Evolutionary conservation across 2,888 invertebrate genomes (phyloP), one percentile per base, ranked within the genome.

Genomic region (Polymixis flavicincta): DNA sequence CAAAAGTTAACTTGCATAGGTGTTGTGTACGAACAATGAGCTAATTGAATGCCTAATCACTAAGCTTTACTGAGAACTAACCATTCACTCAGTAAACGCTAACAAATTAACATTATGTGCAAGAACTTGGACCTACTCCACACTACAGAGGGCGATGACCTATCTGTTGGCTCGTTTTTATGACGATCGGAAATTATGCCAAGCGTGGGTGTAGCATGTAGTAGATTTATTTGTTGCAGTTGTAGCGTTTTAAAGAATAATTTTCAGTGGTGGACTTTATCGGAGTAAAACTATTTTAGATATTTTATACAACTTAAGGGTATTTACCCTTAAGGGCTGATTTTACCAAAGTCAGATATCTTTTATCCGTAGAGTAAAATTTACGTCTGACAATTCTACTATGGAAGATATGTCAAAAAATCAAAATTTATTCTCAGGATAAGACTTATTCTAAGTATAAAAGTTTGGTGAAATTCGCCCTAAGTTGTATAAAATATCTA

Each of bases 21-120:
- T 87, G 85, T 86, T 88, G 84, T 84, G 68, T 80, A 75, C 78
- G 86, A 89, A 92, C 92, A 92, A 91, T 89, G 89, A 85, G 84
- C 90, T 91, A 92, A 93, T 93, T 93, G 92, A 93, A 92, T 91
- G 84, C 83, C 87, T 92, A 92, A 91, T 92, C 89, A 89, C 87
- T 87, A 89, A 86, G 85, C 85, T 87, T 88, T 85, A 87, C 87
- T 87, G 84, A 85, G 85, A 84, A 84, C 80, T 28, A 66, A 65
- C 80, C 50, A 80, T 69, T 77, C 76, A 76, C 75, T 84, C 55
- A 37, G 87, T 76, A 78, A 76, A 78, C 52, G 76, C 25, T 70
- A 74, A 71, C 84, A 57, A 79, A 84, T 88, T 79, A 70, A 74
- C 79, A 78, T 84, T 78, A 71, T 80, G 77, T 71, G 64, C 67